Evolutionary conservation across 2,113 vertebrate genomes (phyloP).

Genomic region (Cichladusa arquata): DNA sequence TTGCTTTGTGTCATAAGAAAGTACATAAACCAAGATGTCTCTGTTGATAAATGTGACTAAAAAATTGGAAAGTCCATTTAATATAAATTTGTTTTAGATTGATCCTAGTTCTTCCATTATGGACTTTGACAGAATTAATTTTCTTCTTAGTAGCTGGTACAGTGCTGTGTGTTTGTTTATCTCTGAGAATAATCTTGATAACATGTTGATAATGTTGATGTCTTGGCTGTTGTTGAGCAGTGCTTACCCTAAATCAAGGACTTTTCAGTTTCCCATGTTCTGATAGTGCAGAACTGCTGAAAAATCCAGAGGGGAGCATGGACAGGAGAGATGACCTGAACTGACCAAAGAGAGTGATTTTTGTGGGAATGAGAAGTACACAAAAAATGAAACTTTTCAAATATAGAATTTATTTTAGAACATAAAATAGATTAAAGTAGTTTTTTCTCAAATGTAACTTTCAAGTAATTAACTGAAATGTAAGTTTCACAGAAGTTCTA

Average conservation of each 20-base stretch:
- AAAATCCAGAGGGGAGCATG: not conserved
- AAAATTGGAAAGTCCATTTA: not conserved
- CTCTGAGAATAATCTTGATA: not conserved
- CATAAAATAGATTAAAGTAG: not conserved
- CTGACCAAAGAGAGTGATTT: not conserved
- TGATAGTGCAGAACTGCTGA: not conserved
- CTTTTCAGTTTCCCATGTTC: rapidly evolving
- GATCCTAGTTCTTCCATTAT: not conserved
- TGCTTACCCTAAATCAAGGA: not conserved
- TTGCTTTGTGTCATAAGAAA: not conserved
- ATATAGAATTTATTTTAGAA: not conserved
- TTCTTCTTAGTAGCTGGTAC: not conserved
- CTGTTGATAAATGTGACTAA: not conserved
- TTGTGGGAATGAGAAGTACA: not conserved
- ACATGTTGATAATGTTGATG: not conserved
- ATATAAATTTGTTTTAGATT: not conserved
- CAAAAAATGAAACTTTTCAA: not conserved
- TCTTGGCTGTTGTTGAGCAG: not conserved
- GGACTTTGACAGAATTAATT: not conserved
- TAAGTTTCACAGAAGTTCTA: not conserved
- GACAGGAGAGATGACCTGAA: not conserved
- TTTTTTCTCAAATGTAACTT: not conserved
- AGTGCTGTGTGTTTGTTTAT: not conserved
- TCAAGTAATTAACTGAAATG: not conserved
- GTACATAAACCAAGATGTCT: not conserved